Evolutionary conservation across 2,113 vertebrate species (phyloP).

Genomic region (Sula dactylatra): DNA sequence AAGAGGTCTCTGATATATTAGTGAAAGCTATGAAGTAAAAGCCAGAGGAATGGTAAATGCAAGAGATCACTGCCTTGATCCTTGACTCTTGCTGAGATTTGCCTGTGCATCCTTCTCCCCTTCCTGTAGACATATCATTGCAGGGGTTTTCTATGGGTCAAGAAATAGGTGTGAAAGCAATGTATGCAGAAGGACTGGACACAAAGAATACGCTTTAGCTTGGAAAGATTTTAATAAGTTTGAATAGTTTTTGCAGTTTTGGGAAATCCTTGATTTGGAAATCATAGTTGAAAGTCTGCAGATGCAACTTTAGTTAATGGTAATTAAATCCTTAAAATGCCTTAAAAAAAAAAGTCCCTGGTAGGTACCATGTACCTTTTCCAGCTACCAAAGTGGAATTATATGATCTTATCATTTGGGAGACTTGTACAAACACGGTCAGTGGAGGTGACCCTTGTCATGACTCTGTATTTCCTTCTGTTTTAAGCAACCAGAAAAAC

Average conservation of each 20-base stretch:
- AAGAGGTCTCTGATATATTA: background rate
- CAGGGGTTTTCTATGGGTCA: background rate
- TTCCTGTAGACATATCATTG: background rate
- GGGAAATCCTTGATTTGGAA: background rate
- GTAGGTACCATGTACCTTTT: background rate
- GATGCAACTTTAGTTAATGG: background rate
- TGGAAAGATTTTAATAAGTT: background rate
- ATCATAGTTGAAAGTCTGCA: background rate
- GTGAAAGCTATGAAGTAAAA: background rate
- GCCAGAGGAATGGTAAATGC: background rate
- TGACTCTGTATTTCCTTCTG: background rate
- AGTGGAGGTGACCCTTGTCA: background rate
- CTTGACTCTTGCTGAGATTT: background rate
- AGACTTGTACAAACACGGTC: background rate
- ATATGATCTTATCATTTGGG: background rate
- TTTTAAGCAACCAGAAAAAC: background rate
- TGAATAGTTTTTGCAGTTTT: background rate
- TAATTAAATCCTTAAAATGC: background rate
- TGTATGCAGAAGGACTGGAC: background rate
- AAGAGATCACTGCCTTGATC: background rate
- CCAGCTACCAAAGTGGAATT: background rate
- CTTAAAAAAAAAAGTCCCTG: background rate
- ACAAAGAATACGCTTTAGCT: background rate
- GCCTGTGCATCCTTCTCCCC: background rate
- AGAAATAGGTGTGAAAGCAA: background rate